Evolutionary conservation across 2,888 invertebrate species (phyloP), one percentile per base, ranked within the genome.

Genomic region (Hypsopygia costalis): DNA sequence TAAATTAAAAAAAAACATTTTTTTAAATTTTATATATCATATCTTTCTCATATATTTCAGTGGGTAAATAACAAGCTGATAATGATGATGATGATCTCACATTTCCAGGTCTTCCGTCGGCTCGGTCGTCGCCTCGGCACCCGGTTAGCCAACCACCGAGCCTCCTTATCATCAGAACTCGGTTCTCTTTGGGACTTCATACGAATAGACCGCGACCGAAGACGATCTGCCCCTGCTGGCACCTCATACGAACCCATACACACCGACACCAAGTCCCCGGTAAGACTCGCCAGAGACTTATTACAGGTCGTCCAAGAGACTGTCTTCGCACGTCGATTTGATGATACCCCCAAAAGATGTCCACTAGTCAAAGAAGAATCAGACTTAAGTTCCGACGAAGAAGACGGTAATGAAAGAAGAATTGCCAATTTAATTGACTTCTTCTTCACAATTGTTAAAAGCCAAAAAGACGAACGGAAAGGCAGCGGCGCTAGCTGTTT

Each of bases 111-210:
- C 43, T 77, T 38, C 32, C 38, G 86, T 59, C 75, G 82, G 58
- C 79, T 87, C 34, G 81, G 87, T 25, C 38, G 86, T 59, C 75
- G 82, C 58, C 79, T 87, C 34, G 81, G 87, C 47, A 73, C 55
- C 47, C 69, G 85, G 44, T 55, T 86, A 50, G 86, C 88, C 51
- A 75, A 71, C 57, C 88, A 87, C 55, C 78, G 88, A 43, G 87
- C 85, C 30, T 83, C 88, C 1, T 61, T 87, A 21, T 82, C 87
- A 1, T 72, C 85, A 6, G 86, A 87, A 36, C 67, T 86, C 1
- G 88, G 88, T 34, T 86, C 88, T 8, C 58, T 88, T 6, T 88
- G 88, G 88, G 88, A 87, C 56, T 81, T 88, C 63, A 73, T 87
- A 43, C 58, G 76, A 30, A 67, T 67, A 44, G 82, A 83, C 54